Evolutionary conservation across 2,797 vertebrate species (phyloP).

Genomic region (Hydrolagus colliei): DNA sequence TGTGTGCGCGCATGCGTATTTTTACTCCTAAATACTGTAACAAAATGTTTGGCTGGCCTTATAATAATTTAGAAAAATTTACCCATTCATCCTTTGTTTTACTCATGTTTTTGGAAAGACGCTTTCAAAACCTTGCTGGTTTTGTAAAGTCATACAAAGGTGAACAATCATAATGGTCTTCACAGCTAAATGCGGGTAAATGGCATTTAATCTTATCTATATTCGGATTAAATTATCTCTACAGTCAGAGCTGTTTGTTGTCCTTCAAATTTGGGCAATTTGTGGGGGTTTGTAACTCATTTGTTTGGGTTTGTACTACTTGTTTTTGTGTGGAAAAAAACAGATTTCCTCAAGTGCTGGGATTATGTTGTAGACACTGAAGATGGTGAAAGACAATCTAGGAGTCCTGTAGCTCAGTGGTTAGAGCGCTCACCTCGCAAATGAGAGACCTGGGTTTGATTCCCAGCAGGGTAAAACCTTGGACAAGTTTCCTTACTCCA

Average conservation of each 20-base stretch:
- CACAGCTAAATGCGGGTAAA: neutral
- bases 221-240: neutral
- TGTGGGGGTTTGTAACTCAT: too few relatives aligned
- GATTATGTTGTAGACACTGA: too few relatives aligned
- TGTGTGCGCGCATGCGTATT: neutral
- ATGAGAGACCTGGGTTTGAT: neutral
- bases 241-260: neutral
- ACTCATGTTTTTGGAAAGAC: neutral
- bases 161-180: neutral
- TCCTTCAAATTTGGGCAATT: too few relatives aligned
- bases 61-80: conserved; percentile 9
- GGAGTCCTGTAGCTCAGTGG: too few relatives aligned
- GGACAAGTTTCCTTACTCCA: too few relatives aligned
- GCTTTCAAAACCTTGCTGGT: neutral
- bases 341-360: too few relatives aligned
- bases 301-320: too few relatives aligned
- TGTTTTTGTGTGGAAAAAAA: too few relatives aligned
- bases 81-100: neutral
- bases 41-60: neutral
- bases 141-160: neutral
- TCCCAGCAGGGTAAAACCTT: too few relatives aligned
- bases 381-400: too few relatives aligned
- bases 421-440: too few relatives aligned
- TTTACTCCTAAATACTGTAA: too few relatives aligned
- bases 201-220: neutral